Conservation (phyloP, 2,797 vertebrate species). For the Nothura maculosa region DNA sequence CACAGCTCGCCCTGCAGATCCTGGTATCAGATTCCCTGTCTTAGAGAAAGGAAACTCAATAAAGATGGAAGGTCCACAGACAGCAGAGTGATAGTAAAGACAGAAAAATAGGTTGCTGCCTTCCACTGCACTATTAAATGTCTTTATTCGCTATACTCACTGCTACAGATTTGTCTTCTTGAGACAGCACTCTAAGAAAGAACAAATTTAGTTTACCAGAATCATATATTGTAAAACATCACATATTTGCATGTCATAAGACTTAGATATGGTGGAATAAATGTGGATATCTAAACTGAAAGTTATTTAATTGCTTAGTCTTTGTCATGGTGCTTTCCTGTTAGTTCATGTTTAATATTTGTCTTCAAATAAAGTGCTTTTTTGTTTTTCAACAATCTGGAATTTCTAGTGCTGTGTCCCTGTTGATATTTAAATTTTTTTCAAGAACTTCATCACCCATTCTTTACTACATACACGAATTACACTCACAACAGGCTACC, state of each 20-base stretch:
- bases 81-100: neutral
- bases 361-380: neutral
- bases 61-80: constrained; percentile 1
- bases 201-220: neutral
- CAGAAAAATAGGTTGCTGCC: neutral
- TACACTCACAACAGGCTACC: neutral
- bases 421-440: neutral
- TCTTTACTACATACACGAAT: neutral
- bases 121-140: neutral
- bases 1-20: neutral
- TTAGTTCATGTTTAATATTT: neutral
- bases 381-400: neutral
- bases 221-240: neutral
- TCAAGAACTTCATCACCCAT: neutral
- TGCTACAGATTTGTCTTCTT: neutral
- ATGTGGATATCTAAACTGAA: neutral
- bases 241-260: neutral
- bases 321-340: neutral
- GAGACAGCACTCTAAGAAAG: neutral
- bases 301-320: neutral
- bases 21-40: neutral
- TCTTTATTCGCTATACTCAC: neutral
- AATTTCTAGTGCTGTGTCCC: neutral
- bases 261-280: neutral
- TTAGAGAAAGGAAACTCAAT: neutral